These are phyloP conservation scores for Drosophila sucinea DNA, from an alignment of 1,140 invertebrate genomes.

Conservation along the genomic window DNA sequence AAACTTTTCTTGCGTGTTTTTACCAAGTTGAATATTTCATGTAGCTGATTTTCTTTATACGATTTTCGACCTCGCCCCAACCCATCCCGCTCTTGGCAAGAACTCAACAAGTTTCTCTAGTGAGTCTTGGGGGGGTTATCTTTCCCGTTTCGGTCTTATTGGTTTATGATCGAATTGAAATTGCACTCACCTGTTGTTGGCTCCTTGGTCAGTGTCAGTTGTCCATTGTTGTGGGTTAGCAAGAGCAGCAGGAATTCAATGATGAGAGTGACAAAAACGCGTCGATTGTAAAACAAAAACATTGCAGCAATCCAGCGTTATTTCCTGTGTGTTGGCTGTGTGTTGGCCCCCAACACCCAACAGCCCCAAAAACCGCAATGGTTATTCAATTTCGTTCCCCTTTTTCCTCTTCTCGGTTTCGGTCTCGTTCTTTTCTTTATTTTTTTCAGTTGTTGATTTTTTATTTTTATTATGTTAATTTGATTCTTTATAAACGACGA, in stretches of 20 bases:
- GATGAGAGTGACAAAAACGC: slow-evolving; percentile 65
- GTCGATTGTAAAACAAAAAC: slow-evolving; percentile 78
- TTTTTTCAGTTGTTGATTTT: slow-evolving; percentile 19
- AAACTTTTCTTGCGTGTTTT: slow-evolving; percentile 76
- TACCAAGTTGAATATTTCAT: slow-evolving; percentile 79
- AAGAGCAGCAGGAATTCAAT: slow-evolving; percentile 74
- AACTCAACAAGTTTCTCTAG: slow-evolving; percentile 70
- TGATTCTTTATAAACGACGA: slow-evolving; percentile 15
- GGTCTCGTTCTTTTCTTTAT: background rate
- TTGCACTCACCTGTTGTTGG: slow-evolving; percentile 72
- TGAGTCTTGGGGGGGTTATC: slow-evolving; percentile 49
- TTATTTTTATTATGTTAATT: slow-evolving; percentile 12
- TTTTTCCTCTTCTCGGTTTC: too few relatives aligned
- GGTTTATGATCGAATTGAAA: slow-evolving; percentile 72
- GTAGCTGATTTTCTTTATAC: slow-evolving; percentile 77
- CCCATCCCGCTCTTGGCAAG: slow-evolving; percentile 13
- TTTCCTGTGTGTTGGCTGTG: slow-evolving; percentile 31
- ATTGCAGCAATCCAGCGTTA: slow-evolving; percentile 66
- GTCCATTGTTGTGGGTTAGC: slow-evolving; percentile 71
- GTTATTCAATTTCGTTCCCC: slow-evolving; percentile 17
- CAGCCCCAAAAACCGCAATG: slow-evolving; percentile 18
- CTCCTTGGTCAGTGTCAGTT: slow-evolving; percentile 68
- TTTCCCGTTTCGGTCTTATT: slow-evolving; percentile 30
- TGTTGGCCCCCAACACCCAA: slow-evolving; percentile 12
- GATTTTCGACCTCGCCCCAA: slow-evolving; percentile 31